Evolutionary conservation across 2,888 invertebrate genomes (phyloP), one percentile per base, ranked within the genome.

Genomic region (Dorcus parallelipipedus): DNA sequence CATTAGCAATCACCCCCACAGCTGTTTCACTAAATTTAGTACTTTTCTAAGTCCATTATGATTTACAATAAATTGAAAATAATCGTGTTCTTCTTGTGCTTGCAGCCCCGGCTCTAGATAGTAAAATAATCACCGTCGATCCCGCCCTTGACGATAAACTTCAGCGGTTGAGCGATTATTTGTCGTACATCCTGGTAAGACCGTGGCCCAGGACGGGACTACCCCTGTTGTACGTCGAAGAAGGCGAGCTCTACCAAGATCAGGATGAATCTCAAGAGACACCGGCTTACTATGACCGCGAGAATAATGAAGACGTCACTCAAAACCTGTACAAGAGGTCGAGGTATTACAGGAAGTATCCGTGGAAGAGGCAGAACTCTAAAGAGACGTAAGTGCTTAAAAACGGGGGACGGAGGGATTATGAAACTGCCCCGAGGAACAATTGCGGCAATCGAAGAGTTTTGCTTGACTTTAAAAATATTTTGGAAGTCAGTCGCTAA

Each of bases 301-400:
- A n/a, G 1, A 49, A 53, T 20, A 43, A 45, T 8, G 42, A 49
- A 59, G 17, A 41, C n/a, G 23, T 49, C 40, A 33, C 52, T 41
- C 50, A 56, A 17, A 53, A 62, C 14, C 71, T 71, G 33, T 64
- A 59, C 17, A 85, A 85, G 64, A 77, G 84, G 60, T 80, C 83
- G 9, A 80, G 84, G 58, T 84, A 84, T 67, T 85, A 84, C 70
- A 79, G 85, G 61, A 82, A 83, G 64, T 85, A 84, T 74, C 85
- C 86, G 23, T 85, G 84, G 83, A 86, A 86, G 70, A 78, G 85
- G 50, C 84, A 85, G 69, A 84, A 82, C 59, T 67, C 73, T 60
- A 75, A 79, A 70, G 62, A 67, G 54, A 60, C 63, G 69, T 69
- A 62, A 60, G 68, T 61, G 49, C 26, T n/a, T 23, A 41, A 7